Conservation (phyloP, 1,140 invertebrate genomes). For the Hyposmocoma kahamanoa region DNA sequence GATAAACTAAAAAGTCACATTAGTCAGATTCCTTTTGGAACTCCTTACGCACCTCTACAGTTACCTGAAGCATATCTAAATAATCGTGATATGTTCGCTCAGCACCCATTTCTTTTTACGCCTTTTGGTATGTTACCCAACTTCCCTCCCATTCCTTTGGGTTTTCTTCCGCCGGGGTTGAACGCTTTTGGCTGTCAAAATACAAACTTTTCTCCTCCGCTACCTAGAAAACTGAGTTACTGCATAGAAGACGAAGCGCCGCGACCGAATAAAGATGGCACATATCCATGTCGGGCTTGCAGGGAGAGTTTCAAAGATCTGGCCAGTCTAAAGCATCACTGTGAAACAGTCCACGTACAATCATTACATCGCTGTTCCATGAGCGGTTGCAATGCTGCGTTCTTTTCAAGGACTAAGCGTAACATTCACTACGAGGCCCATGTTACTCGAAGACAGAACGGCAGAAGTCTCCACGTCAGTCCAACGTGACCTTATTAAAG, state of each 20-base stretch:
- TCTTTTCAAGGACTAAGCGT: slow-evolving; percentile 80
- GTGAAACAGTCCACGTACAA: slow-evolving; percentile 76
- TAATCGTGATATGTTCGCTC: slow-evolving; percentile 56
- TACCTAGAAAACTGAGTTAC: slow-evolving; percentile 56
- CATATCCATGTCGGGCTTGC: slow-evolving; percentile 79
- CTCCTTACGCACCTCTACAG: slow-evolving; percentile 53
- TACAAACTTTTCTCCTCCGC: slow-evolving; percentile 44
- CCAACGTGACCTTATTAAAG: slow-evolving; percentile 36
- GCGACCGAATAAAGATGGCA: slow-evolving; percentile 75
- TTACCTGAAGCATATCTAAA: slow-evolving; percentile 63
- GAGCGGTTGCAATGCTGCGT: slow-evolving; percentile 81
- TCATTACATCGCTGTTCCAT: slow-evolving; percentile 80
- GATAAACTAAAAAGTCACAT: slow-evolving; percentile 49
- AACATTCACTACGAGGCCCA: slow-evolving; percentile 79
- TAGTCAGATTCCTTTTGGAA: slow-evolving; percentile 36
- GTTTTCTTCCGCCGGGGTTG: slow-evolving; percentile 56
- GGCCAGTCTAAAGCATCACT: slow-evolving; percentile 78
- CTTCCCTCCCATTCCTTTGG: slow-evolving; percentile 63
- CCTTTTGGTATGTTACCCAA: slow-evolving; percentile 70
- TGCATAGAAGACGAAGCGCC: slow-evolving; percentile 75
- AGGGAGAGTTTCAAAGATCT: slow-evolving; percentile 76
- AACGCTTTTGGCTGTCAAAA: slow-evolving; percentile 48
- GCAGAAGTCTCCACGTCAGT: slow-evolving; percentile 35
- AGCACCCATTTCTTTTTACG: slow-evolving; percentile 64
- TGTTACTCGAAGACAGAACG: slow-evolving; percentile 53